Base-by-base conservation (phyloP, 2,113 vertebrate species). In the Eclectus roratus region DNA sequence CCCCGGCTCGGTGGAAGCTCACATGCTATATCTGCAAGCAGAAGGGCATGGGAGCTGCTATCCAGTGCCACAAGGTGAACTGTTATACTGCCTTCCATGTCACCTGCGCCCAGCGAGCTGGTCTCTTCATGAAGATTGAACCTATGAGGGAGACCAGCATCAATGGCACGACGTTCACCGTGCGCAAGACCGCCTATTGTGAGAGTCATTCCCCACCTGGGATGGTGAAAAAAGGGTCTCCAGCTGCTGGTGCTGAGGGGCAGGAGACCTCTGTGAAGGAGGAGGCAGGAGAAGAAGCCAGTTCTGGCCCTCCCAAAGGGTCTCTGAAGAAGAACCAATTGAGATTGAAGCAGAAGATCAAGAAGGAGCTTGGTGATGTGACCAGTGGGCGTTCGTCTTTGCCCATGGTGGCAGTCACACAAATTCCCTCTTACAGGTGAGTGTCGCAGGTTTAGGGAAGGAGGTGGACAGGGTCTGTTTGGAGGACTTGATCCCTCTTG, bases 41-140 rank as follows among this genome's bases (percentile, higher is more conserved):
- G 98, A 99, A 99, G 91, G 99, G 99, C 66, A 96, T 98, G 13
- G 99, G 99, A 13, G 99, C 99, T 28, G 98, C 99, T 31, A 99
- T 99, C 87, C 99, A 99, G 6, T 99, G 99, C 97, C 99, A 99
- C 96, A 99, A 99, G 89, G 98, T 99, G 90, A 99, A 99, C 98
- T 99, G 99, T 97, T 99, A 99, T 97, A 99, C 99, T 1, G 99
- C 99, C 43, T 99, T 99, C 96, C 99, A 99, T 0, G 99, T 99
- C 95, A 99, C 99, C 1, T 99, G 99, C 69, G 99, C 99, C 19
- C 99, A 99, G 96, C 98, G 98, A 15, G 99, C 99, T 0, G 99
- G 99, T 15, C 98, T 99, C 81, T 99, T 99, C 96, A 99, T 99
- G 99, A 99, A 99, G 98, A 99, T 99, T 1, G 99, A 99, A 35